phyloP scores from a whole-genome alignment of 2,888 invertebrate genomes.

The Platycnemis pennipes region DNA sequence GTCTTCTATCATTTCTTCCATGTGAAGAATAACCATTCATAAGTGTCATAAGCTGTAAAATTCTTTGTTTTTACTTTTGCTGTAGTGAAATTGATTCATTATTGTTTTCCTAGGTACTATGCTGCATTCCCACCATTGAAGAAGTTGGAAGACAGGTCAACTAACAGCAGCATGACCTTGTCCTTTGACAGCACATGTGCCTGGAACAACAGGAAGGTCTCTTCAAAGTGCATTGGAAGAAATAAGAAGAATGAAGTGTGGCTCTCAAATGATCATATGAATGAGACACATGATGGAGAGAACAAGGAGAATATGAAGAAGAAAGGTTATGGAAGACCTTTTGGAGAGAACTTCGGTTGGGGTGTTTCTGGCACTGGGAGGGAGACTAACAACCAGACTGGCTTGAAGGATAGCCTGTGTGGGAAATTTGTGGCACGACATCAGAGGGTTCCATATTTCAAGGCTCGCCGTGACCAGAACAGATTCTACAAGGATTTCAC shows the following conservation, averaged over 20 bases:
- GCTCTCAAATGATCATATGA: conserved; percentile 15
- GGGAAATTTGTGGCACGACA: conserved; percentile 34
- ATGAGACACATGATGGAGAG: conserved; percentile 28
- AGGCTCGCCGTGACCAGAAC: conserved; percentile 28
- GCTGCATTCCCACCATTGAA: conserved; percentile 78
- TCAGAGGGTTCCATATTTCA: conserved; percentile 45
- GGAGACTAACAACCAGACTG: conserved; percentile 10
- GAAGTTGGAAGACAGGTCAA: conserved; percentile 70
- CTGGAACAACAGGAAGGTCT: conserved; percentile 58
- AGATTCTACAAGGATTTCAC: conserved; percentile 26
- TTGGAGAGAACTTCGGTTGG: conserved; percentile 27
- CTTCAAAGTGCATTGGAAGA: conserved; percentile 28
- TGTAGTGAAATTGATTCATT: background rate
- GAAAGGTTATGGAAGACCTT: background rate
- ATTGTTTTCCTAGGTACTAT: conserved; percentile 77
- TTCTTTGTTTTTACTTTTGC: background rate
- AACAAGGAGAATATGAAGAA: conserved; percentile 54
- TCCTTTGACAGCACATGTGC: conserved; percentile 50
- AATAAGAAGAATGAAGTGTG: conserved; percentile 60
- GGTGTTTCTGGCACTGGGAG: conserved; percentile 28
- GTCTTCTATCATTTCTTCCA: background rate
- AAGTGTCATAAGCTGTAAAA: background rate
- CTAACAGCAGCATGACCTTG: conserved; percentile 51
- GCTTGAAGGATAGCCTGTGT: background rate
- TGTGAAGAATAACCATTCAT: background rate